A percentile compares a stretch with the other conserved stretches of the same genome.
phyloP scores from a whole-genome alignment of 1,140 invertebrate genomes.

The Goniozus legneri region DNA sequence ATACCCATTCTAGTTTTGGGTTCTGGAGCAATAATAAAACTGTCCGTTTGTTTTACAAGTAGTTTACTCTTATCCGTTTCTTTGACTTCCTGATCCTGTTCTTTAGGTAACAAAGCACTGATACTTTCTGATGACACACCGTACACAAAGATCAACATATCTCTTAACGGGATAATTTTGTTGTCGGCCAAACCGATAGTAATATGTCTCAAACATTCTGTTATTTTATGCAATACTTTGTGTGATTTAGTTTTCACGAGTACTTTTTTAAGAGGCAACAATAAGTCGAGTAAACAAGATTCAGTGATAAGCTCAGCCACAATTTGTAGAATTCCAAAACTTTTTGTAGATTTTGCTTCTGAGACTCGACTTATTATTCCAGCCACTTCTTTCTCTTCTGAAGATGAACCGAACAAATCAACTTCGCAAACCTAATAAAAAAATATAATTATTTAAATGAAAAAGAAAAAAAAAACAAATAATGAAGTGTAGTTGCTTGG shows the following conservation, averaged over 20 bases:
- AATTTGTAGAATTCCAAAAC: conserved; percentile 81
- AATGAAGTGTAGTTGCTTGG: too few relatives aligned
- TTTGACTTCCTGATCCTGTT: conserved; percentile 53
- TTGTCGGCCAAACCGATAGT: conserved; percentile 79
- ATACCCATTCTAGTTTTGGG: conserved; percentile 65
- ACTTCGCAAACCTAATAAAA: conserved; percentile 70
- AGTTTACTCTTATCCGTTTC: conserved; percentile 56
- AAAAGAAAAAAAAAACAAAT: neutral
- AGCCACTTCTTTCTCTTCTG: conserved; percentile 89
- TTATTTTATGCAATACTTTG: conserved; percentile 76
- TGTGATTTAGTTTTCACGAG: conserved; percentile 73
- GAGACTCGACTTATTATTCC: conserved; percentile 77
- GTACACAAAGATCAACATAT: conserved; percentile 78
- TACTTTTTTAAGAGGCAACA: conserved; percentile 81
- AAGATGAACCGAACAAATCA: conserved; percentile 82
- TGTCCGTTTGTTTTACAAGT: conserved; percentile 60
- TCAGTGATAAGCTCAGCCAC: conserved; percentile 76
- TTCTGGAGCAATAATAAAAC: conserved; percentile 64
- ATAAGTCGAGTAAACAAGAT: conserved; percentile 69
- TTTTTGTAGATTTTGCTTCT: conserved; percentile 82
- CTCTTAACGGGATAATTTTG: conserved; percentile 65
- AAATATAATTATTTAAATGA: conserved; percentile 46
- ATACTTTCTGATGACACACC: conserved; percentile 78
- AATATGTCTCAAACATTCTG: conserved; percentile 76
- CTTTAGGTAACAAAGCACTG: conserved; percentile 60